Base-by-base conservation (phyloP, 2,888 invertebrate species). In the Drosophila monieri region DNA sequence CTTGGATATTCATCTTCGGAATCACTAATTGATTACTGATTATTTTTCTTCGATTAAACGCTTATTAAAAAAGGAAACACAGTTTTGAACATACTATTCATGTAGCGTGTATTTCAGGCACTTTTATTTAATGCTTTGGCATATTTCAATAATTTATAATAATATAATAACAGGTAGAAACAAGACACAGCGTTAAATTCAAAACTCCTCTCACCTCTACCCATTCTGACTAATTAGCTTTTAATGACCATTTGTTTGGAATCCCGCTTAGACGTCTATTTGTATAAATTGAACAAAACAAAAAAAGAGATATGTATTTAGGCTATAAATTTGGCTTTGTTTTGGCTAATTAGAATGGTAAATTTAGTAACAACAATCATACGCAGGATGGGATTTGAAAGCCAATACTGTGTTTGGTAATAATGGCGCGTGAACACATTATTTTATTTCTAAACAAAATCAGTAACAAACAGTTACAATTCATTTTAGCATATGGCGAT, bases 261-360 rank as follows among this genome's bases (percentile, higher is more conserved):
- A 25, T 43, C 30, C 39, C 39, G 15, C 35, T 27, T 32, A n/a
- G 10, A 55, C 46, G 49, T 18, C 27, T 25, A 27, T 25, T 27
- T n/a, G 25, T 56, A 23, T 35, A 56, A 46, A 23, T 73, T 68
- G 46, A 23, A 21, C 53, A 58, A 60, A 60, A 72, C 60, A 60
- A 21, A 54, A 56, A 65, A 66, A 55, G 60, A 43, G 6, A 8
- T 18, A 35, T 39, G 49, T 46, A 47, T 67, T 70, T 61, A 43
- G 30, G 32, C 51, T 54, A 53, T 49, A 43, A 72, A 72, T 80
- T 78, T 46, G 35, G 70, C 71, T 76, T 72, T 56, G 75, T 67
- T 32, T 75, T 53, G 59, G 73, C 61, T 69, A 83, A 80, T 80
- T 78, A 78, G 59, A 73, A 58, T 41, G 47, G 8, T 44, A 55